phyloP scores from a whole-genome alignment of 2,888 invertebrate genomes.

The Thereva unica region DNA sequence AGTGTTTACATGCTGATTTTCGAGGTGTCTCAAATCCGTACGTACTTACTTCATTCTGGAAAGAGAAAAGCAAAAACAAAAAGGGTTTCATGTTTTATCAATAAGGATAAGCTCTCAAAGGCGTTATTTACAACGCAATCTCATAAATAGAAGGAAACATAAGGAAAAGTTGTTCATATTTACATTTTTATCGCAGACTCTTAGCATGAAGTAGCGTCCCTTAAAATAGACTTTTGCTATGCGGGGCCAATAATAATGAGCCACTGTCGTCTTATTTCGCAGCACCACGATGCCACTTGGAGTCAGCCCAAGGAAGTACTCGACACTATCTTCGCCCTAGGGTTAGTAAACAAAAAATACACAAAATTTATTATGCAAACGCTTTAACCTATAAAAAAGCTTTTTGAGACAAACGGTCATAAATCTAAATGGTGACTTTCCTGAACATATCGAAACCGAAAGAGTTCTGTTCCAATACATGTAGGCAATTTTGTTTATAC shows the following conservation, averaged over 20 bases:
- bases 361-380: constrained; percentile 13
- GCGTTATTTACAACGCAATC: background rate
- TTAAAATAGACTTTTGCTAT: constrained; percentile 96
- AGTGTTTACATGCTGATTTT: constrained; percentile 89
- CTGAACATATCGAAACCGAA: no score
- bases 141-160: background rate
- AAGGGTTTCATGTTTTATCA: constrained; percentile 31
- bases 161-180: constrained; percentile 54
- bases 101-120: background rate
- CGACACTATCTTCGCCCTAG: constrained; percentile 94
- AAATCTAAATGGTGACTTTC: no score
- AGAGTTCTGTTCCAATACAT: no score
- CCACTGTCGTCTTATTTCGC: constrained; percentile 93
- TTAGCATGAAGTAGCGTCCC: constrained; percentile 94
- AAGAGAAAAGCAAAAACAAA: constrained; percentile 45
- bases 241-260: constrained; percentile 97
- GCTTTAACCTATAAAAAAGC: constrained; percentile 10
- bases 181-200: constrained; percentile 95
- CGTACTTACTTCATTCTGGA: constrained; percentile 90
- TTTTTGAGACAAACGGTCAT: constrained; percentile 5
- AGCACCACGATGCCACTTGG: constrained; percentile 94
- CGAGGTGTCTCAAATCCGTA: constrained; percentile 94
- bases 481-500: no score
- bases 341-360: constrained; percentile 43
- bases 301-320: constrained; percentile 93